phyloP scores from a whole-genome alignment of 2,888 invertebrate species.

The Hemithea aestivaria region DNA sequence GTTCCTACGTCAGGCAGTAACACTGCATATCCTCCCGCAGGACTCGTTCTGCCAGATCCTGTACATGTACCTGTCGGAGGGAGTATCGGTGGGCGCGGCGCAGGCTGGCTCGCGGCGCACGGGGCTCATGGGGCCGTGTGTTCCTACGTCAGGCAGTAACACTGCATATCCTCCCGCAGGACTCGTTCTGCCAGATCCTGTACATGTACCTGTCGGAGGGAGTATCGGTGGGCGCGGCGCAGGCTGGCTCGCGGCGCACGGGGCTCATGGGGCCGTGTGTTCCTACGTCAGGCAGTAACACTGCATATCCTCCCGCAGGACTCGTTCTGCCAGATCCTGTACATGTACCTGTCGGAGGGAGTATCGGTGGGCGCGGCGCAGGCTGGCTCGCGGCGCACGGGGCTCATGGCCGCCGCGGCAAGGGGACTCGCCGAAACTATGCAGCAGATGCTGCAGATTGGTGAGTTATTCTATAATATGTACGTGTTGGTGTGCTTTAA shows the following conservation, averaged over 20 bases:
- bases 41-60: no score
- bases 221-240: constrained; percentile 85
- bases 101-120: no score
- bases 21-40: no score
- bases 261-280: constrained; percentile 91
- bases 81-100: no score
- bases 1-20: no score
- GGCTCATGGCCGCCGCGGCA: constrained; percentile 89
- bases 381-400: constrained; percentile 80
- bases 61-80: no score
- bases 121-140: no score
- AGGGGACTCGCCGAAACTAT: constrained; percentile 84
- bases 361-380: constrained; percentile 86
- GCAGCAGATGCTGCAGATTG: constrained; percentile 84
- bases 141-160: no score
- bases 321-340: constrained; percentile 85
- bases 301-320: constrained; percentile 60
- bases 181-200: constrained; percentile 85
- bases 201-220: constrained; percentile 89
- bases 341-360: constrained; percentile 88
- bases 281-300: no score
- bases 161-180: constrained; percentile 50
- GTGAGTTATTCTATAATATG: no score
- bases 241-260: constrained; percentile 81
- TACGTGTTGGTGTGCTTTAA: no score